phyloP scores from a whole-genome alignment of 1,140 invertebrate species.

The Himalopsyche phryganea region DNA sequence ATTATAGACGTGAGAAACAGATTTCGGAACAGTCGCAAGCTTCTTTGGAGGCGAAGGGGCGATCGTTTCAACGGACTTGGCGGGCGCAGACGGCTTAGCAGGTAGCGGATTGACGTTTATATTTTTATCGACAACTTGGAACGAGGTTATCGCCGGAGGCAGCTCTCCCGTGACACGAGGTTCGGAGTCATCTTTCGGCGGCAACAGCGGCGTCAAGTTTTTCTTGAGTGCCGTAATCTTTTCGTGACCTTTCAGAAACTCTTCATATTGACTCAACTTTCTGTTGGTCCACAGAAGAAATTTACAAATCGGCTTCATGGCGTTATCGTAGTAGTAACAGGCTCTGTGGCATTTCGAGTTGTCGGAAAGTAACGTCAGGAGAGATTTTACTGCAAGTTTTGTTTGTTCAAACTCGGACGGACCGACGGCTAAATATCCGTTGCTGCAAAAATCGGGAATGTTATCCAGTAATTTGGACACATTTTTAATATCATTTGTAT shows the following conservation, averaged over 20 bases:
- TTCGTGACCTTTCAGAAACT: background rate
- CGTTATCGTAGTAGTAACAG: background rate
- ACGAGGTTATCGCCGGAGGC: too few species aligned
- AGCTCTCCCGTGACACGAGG: too few species aligned
- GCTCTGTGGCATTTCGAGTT: background rate
- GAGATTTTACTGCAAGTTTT: background rate
- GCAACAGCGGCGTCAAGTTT: too few species aligned
- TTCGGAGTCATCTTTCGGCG: too few species aligned
- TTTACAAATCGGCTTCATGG: conserved; percentile 11
- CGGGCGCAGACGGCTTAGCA: too few species aligned
- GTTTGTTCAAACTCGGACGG: conserved; percentile 1
- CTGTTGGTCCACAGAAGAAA: conserved; percentile 3
- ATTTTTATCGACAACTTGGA: too few species aligned
- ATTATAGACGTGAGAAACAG: too few species aligned
- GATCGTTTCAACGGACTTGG: too few species aligned
- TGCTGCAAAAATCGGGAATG: conserved; percentile 6
- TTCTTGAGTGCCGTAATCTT: too few species aligned
- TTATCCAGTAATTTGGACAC: background rate
- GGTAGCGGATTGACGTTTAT: too few species aligned
- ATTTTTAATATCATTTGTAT: background rate
- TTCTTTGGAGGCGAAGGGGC: too few species aligned
- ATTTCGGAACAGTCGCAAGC: too few species aligned
- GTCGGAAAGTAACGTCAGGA: background rate
- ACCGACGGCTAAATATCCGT: background rate
- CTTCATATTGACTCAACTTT: background rate